phyloP scores from a whole-genome alignment of 2,113 vertebrate genomes.

The Gasterosteus aculeatus region DNA sequence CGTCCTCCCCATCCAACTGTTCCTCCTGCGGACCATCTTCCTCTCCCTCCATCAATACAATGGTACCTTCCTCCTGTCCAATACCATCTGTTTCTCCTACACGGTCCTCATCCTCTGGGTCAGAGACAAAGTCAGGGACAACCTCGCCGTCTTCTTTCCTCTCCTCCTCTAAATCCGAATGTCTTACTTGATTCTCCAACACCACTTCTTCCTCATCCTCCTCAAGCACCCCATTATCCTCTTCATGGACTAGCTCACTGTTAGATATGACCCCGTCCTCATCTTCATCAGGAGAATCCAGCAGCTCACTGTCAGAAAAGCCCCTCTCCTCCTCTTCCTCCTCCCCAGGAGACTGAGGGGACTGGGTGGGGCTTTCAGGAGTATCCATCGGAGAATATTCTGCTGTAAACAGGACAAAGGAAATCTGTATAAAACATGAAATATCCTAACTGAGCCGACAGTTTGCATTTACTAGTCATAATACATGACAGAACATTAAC shows the following conservation, averaged over 20 bases:
- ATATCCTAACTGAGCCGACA: neutral
- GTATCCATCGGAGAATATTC: constrained; percentile 88
- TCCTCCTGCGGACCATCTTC: constrained; percentile 76
- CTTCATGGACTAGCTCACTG: constrained; percentile 77
- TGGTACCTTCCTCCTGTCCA: constrained; percentile 77
- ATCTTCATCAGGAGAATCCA: constrained; percentile 85
- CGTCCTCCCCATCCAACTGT: constrained; percentile 67
- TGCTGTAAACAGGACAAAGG: constrained; percentile 37
- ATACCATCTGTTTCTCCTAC: constrained; percentile 75
- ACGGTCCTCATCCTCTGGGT: constrained; percentile 82
- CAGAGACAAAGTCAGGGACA: constrained; percentile 82
- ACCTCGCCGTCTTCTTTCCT: constrained; percentile 79
- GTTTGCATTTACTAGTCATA: neutral
- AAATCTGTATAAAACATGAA: neutral
- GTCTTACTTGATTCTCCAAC: constrained; percentile 29
- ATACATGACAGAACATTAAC: neutral
- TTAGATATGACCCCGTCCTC: constrained; percentile 74
- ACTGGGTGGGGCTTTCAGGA: constrained; percentile 90
- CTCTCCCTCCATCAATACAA: constrained; percentile 79
- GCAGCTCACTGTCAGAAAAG: constrained; percentile 76
- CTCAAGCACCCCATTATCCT: constrained; percentile 54
- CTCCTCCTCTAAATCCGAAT: constrained; percentile 62
- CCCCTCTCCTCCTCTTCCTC: constrained; percentile 83
- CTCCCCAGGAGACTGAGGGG: constrained; percentile 88
- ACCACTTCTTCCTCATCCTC: constrained; percentile 59